A percentile compares a stretch with the other conserved stretches of the same genome.
phyloP scores from a whole-genome alignment of 2,888 invertebrate genomes.

The Lasiommata megera region DNA sequence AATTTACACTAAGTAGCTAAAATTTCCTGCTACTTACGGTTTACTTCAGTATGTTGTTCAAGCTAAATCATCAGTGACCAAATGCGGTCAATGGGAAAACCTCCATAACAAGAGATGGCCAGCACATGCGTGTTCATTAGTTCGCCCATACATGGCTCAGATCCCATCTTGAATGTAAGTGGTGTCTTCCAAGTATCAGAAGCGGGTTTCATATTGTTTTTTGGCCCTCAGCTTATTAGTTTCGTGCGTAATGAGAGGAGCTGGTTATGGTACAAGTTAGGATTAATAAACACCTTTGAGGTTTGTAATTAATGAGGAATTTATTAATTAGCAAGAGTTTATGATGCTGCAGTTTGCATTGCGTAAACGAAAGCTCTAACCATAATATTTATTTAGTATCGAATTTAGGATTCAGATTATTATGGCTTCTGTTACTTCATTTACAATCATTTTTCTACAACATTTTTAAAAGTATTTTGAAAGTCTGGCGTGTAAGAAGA shows the following conservation, averaged over 20 bases:
- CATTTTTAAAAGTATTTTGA: too few species aligned
- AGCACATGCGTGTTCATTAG: slow-evolving; percentile 49
- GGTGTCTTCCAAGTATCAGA: slow-evolving; percentile 28
- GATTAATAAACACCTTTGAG: slow-evolving; percentile 14
- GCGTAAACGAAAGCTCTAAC: too few species aligned
- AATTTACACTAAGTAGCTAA: background rate
- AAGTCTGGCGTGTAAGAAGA: too few species aligned
- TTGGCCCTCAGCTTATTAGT: slow-evolving; percentile 19
- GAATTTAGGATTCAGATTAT: too few species aligned
- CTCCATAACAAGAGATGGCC: slow-evolving; percentile 17
- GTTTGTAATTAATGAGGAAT: slow-evolving; percentile 4
- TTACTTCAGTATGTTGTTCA: background rate
- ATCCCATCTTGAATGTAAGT: slow-evolving; percentile 32
- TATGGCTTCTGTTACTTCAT: too few species aligned
- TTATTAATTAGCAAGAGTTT: background rate
- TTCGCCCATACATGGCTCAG: slow-evolving; percentile 48
- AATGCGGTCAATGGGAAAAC: slow-evolving; percentile 36
- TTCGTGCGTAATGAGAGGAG: slow-evolving; percentile 8
- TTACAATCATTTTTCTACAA: too few species aligned
- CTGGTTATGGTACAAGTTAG: slow-evolving; percentile 12
- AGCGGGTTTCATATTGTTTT: slow-evolving; percentile 19
- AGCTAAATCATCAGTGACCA: slow-evolving; percentile 16
- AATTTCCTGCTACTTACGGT: slow-evolving; percentile 1
- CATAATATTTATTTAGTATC: too few species aligned
- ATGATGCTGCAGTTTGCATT: background rate